These are phyloP conservation scores for Drosophila sp. DNA, from an alignment of 1,140 invertebrate genomes.

Conservation along the genomic window DNA sequence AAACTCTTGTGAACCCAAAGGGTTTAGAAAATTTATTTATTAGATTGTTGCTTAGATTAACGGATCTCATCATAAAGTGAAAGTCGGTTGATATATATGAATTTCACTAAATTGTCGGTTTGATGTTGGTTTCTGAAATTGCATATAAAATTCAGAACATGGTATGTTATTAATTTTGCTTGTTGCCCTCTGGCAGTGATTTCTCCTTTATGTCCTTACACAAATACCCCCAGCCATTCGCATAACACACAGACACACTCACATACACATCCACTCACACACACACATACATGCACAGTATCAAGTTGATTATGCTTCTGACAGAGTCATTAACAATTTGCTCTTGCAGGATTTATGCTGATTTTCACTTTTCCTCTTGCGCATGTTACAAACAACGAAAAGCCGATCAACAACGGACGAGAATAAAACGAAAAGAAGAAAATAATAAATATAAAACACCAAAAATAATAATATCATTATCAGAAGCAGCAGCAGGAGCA, in stretches of 20 bases:
- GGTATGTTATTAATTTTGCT: conserved; percentile 11
- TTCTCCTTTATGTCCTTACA: conserved; percentile 36
- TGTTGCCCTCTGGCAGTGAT: conserved; percentile 24
- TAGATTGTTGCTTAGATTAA: no score
- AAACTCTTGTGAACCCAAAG: no score
- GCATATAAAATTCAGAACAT: conserved; percentile 26
- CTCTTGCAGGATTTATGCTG: conserved; percentile 41
- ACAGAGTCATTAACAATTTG: conserved; percentile 60
- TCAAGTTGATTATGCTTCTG: conserved; percentile 49
- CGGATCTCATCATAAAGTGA: no score
- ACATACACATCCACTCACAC: not conserved
- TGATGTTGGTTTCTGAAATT: not conserved
- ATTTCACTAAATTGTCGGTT: not conserved
- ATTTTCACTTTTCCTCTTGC: conserved; percentile 43
- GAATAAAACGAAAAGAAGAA: conserved; percentile 41
- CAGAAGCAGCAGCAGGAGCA: conserved; percentile 20
- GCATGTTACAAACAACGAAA: conserved; percentile 17
- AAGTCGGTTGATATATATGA: not conserved
- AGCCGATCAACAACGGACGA: conserved; percentile 41
- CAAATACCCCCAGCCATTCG: not conserved
- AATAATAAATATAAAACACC: conserved; percentile 26
- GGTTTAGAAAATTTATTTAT: no score
- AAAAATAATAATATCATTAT: conserved; percentile 15
- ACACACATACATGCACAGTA: conserved; percentile 3
- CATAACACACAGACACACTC: conserved; percentile 18